Evolutionary conservation across 2,113 vertebrate genomes (phyloP).

Genomic region (Microcebus murinus): DNA sequence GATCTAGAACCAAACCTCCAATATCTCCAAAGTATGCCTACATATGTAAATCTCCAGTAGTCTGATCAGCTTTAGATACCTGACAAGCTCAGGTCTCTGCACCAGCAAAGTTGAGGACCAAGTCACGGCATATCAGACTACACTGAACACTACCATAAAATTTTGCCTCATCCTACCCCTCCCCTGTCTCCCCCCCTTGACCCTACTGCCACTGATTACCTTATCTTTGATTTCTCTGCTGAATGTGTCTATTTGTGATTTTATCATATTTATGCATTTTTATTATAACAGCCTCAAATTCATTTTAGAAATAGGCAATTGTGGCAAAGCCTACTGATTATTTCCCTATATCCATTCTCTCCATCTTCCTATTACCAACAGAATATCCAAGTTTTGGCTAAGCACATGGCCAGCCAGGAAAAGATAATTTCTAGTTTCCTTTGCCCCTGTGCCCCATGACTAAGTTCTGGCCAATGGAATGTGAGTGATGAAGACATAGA

Average conservation of each 20-base stretch:
- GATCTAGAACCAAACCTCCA: not conserved
- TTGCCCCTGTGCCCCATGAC: not conserved
- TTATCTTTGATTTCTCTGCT: not conserved
- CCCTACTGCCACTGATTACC: not conserved
- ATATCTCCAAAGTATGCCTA: not conserved
- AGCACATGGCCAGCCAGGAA: not conserved
- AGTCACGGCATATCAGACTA: not conserved
- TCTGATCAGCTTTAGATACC: not conserved
- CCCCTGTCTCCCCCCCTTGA: rapidly evolving
- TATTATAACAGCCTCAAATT: not conserved
- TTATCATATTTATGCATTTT: not conserved
- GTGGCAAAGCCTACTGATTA: not conserved
- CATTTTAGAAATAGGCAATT: not conserved
- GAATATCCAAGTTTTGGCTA: not conserved
- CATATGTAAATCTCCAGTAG: not conserved
- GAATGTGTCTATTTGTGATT: not conserved
- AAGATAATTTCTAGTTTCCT: not conserved
- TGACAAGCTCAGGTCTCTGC: not conserved
- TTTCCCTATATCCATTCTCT: not conserved
- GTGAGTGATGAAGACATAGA: not conserved
- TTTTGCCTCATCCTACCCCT: not conserved
- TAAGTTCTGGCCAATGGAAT: not conserved
- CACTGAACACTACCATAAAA: not conserved
- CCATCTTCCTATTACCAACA: not conserved
- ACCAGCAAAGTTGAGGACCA: not conserved